Evolutionary conservation across 2,888 invertebrate genomes (phyloP), one percentile per base, ranked within the genome.

Genomic region (Cheilosia vernalis): DNA sequence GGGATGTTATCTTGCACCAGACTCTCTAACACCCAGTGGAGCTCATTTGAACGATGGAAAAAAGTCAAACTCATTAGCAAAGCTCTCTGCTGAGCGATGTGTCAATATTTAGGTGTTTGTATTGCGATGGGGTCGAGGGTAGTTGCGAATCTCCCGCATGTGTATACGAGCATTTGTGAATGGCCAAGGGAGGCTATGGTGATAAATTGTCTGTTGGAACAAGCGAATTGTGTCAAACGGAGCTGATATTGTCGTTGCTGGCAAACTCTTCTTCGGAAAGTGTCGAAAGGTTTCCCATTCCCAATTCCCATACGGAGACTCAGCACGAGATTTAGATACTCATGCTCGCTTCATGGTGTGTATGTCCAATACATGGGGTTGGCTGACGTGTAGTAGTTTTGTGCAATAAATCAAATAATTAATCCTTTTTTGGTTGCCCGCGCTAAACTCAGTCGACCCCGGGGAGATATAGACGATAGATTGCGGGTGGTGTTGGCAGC

Each of bases 41-140:
- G 83, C 83, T 84, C 67, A 73, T 78, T 83, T 61, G 55, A 51
- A 56, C 70, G 42, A 73, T 40, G 58, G 81, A 85, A 85, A 85
- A 85, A 85, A 85, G 85, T 85, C 85, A 76, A 81, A 85, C 85
- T 85, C 85, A 85, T 85, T 85, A 85, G 85, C 81, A 79, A 84
- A 84, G 74, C 83, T 84, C 79, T 79, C 69, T 53, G 64, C 21
- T 44, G 73, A 51, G 78, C 61, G 58, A 74, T 66, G 67, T 84
- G 84, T 79, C 84, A 79, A 84, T 79, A 79, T 64, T 84, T 64
- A 79, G 79, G 79, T 72, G 82, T 77, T 77, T 66, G 64, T 63
- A 60, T 40, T 55, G 47, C 9, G 19, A 1, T 7, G 21, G n/a
- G 44, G 5, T 17, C 2, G 44, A 6, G 37, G 37, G 37, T 37